Evolutionary conservation across 1,140 invertebrate genomes (phyloP).

Genomic region (Sitophilus oryzae): DNA sequence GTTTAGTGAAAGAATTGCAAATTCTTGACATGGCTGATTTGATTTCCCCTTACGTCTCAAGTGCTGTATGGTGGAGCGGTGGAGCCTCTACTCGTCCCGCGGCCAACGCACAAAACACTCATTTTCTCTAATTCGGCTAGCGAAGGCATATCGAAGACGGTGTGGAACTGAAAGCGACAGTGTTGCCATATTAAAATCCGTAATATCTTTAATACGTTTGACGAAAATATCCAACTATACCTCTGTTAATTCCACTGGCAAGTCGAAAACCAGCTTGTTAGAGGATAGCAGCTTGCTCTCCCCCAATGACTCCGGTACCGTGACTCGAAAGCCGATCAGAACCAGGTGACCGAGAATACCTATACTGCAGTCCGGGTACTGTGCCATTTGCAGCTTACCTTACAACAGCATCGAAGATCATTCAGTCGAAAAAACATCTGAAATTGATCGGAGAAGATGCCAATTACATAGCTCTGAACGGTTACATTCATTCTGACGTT

Average conservation of each 20-base stretch:
- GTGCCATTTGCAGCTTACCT: slow-evolving; percentile 67
- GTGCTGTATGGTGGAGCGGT: no score
- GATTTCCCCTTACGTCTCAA: no score
- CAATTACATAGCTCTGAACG: slow-evolving; percentile 52
- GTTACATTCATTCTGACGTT: slow-evolving; percentile 55
- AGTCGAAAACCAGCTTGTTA: not conserved
- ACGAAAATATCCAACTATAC: no score
- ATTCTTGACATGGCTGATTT: no score
- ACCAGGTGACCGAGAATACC: slow-evolving; percentile 51
- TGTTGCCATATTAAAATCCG: no score
- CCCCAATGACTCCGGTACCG: slow-evolving; percentile 36
- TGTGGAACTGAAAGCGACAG: no score
- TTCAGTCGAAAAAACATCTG: slow-evolving; percentile 64
- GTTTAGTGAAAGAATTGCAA: no score
- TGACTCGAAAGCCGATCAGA: slow-evolving; percentile 54
- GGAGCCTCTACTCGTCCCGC: no score
- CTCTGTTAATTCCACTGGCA: no score
- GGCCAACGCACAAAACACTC: no score
- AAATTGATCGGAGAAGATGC: slow-evolving; percentile 63
- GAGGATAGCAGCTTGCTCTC: slow-evolving; percentile 3
- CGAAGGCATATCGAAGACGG: slow-evolving; percentile 3
- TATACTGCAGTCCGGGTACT: slow-evolving; percentile 58
- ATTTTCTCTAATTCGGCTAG: slow-evolving; percentile 4
- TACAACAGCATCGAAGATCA: slow-evolving; percentile 62
- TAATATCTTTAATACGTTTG: no score